These are phyloP conservation scores for Noctua janthina DNA, from an alignment of 2,888 invertebrate species.

Conservation along the genomic window DNA sequence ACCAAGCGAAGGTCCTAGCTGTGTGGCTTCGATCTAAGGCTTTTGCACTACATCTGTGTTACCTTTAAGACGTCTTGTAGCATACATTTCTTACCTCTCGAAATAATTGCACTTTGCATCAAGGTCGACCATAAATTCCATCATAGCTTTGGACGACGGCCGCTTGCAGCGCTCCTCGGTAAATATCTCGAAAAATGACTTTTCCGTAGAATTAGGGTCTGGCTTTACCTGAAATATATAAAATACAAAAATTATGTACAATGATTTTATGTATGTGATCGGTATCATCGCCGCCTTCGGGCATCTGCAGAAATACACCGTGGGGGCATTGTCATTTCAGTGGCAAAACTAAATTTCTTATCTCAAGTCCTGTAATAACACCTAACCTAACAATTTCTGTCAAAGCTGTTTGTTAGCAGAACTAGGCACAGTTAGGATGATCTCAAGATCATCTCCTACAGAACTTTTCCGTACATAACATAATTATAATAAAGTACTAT, in stretches of 20 bases:
- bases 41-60: background rate
- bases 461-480: no score
- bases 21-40: background rate
- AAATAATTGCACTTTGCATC: constrained; percentile 91
- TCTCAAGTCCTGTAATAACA: no score
- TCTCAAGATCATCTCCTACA: no score
- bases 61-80: background rate
- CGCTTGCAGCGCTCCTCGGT: constrained; percentile 89
- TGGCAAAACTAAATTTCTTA: background rate
- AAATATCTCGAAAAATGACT: constrained; percentile 90
- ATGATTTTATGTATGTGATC: background rate
- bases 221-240: constrained; percentile 73
- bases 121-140: constrained; percentile 92
- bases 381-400: no score
- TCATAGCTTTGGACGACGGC: constrained; percentile 89
- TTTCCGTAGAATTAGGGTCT: constrained; percentile 78
- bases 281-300: background rate
- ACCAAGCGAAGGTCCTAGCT: background rate
- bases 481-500: no score
- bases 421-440: no score
- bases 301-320: background rate
- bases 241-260: background rate
- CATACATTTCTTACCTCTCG: constrained; percentile 80
- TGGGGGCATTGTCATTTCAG: background rate
- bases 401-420: no score